Evolutionary conservation across 1,140 invertebrate species (phyloP).

Genomic region (Zaprionus lachaisei): DNA sequence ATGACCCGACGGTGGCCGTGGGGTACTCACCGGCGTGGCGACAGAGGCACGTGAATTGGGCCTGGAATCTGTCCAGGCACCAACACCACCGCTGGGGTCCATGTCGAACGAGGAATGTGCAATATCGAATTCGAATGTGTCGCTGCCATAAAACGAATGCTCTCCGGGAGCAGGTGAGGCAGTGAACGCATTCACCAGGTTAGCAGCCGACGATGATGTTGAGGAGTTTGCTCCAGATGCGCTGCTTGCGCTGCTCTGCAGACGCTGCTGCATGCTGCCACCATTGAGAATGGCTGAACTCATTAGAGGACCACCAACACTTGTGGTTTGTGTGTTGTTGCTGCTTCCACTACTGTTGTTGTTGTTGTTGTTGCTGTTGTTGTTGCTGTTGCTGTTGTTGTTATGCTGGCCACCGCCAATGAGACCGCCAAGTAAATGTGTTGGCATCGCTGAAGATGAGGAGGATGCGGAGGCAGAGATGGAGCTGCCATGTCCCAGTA

Average conservation of each 20-base stretch:
- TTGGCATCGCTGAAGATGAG: conserved; percentile 51
- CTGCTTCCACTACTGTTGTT: conserved; percentile 85
- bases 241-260: conserved; percentile 51
- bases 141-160: conserved; percentile 65
- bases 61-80: conserved; percentile 78
- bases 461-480: not conserved
- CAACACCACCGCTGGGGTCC: conserved; percentile 75
- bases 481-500: conserved; percentile 56
- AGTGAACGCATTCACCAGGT: conserved; percentile 67
- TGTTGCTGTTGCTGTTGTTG: conserved; percentile 52
- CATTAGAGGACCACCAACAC: conserved; percentile 88
- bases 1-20: conserved; percentile 78
- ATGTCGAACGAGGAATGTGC: conserved; percentile 83
- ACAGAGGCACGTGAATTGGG: conserved; percentile 83
- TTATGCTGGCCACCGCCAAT: conserved; percentile 77
- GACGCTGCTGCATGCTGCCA: conserved; percentile 84
- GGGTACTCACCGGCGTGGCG: conserved; percentile 81
- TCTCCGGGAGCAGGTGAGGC: conserved; percentile 73
- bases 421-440: conserved; percentile 70
- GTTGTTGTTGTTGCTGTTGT: conserved; percentile 52
- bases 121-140: conserved; percentile 82
- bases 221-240: conserved; percentile 67
- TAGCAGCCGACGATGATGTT: conserved; percentile 72
- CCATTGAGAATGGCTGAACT: conserved; percentile 88
- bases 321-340: conserved; percentile 70